Evolutionary conservation across 2,113 vertebrate species (phyloP).

Genomic region (Syrrhaptes paradoxus): DNA sequence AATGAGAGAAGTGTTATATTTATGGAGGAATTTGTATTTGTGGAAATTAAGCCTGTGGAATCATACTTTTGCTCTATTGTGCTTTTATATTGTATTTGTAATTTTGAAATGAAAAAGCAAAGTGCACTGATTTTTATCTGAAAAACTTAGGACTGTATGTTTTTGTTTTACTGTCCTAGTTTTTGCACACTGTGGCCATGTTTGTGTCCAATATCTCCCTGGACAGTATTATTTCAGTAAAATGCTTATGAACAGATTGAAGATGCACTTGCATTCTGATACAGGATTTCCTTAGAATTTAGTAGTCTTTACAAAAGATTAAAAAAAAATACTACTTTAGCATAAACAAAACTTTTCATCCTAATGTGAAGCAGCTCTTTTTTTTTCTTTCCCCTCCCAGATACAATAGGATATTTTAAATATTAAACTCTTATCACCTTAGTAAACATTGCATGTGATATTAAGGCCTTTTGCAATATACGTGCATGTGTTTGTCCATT

Average conservation of each 20-base stretch:
- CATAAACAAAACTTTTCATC: not conserved
- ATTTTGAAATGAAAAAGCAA: slow-evolving; percentile 1
- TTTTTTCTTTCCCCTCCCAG: not conserved
- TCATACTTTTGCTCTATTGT: slow-evolving; percentile 12
- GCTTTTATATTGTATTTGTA: not conserved
- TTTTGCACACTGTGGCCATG: not conserved
- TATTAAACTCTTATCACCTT: slow-evolving; percentile 32
- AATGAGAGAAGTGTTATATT: slow-evolving; percentile 46
- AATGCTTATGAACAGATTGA: not conserved
- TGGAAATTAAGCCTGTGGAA: slow-evolving; percentile 60
- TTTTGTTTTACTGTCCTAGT: not conserved
- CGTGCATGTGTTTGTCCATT: slow-evolving; percentile 56
- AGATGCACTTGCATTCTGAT: not conserved
- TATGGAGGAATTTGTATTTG: slow-evolving; percentile 60
- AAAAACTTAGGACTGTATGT: not conserved
- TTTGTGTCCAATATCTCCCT: not conserved
- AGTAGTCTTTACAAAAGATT: not conserved
- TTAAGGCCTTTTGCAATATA: slow-evolving; percentile 52
- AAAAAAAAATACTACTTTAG: not conserved
- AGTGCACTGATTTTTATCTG: not conserved
- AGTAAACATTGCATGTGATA: slow-evolving; percentile 27
- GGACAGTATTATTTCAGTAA: not conserved
- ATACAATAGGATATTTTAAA: slow-evolving; percentile 37
- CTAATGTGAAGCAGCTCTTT: not conserved
- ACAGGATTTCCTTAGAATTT: not conserved